Base-by-base conservation (phyloP, 2,797 vertebrate species). In the Natrix natrix region DNA sequence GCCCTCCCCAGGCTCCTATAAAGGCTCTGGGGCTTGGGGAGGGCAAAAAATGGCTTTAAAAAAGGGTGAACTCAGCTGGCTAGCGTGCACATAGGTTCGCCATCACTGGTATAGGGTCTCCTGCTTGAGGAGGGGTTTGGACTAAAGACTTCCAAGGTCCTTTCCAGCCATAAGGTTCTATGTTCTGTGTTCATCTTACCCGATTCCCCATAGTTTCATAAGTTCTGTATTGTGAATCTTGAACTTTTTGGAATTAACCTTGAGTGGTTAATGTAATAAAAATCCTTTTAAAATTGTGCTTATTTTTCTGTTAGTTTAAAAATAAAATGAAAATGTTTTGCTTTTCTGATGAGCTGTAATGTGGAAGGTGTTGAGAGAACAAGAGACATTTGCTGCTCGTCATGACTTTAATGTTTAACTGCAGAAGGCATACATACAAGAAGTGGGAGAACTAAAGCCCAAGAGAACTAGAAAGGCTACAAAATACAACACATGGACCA, bases 401-500 rank as follows among this genome's bases (percentile, higher is more conserved):
- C 98, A 98, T 98, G 98, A 99, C 97, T 98, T 98, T 98, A 99
- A 99, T 99, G 98, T 98, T 93, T 98, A 98, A 98, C 99, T 99
- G 97, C 98, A 98, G 98, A 98, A 98, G 99, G 98, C 98, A 98
- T 98, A 99, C 98, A 98, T 98, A 99, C 98, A 99, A 98, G 98
- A 98, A 98, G 98, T 98, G 98, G 98, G 98, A 98, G 98, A 99
- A 98, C 98, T 98, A 98, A 98, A 98, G 98, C 98, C 98, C 98
- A 94, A 95, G 96, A 98, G 96, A 98, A 98, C 98, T 99, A 99
- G 97, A 98, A 99, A 99, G 98, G 98, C 99, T 99, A 99, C 98
- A 99, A 99, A 99, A 99, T 98, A 99, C 98, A 99, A 98, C 98
- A 99, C 98, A 90, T 96, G 98, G 99, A 99, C 99, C 98, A 99